Evolutionary conservation across 2,113 vertebrate species (phyloP).

Genomic region (Eurypyga helias): DNA sequence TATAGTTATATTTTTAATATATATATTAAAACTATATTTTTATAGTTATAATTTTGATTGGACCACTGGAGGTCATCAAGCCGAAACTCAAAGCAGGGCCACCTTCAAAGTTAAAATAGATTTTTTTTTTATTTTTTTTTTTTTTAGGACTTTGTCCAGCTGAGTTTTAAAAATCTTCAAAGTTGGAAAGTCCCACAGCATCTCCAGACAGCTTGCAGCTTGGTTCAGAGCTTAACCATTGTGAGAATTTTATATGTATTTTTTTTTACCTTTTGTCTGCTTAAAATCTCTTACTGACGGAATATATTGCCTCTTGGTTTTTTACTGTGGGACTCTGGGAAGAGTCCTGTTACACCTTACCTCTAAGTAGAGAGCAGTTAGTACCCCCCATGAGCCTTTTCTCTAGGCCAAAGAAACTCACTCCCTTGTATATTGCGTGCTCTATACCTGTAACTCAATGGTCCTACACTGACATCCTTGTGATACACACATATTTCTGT

Average conservation of each 20-base stretch:
- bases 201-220: not conserved
- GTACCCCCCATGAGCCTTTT: rapidly evolving
- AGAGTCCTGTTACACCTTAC: not conserved
- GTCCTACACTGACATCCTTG: not conserved
- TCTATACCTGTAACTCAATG: not conserved
- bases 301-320: not conserved
- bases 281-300: not conserved
- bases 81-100: not conserved
- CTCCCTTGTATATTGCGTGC: not conserved
- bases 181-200: not conserved
- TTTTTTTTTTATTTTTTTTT: too few species aligned
- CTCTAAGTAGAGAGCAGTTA: not conserved
- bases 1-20: too few species aligned
- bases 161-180: not conserved
- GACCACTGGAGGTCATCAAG: not conserved
- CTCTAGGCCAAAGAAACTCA: not conserved
- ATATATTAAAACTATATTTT: too few species aligned
- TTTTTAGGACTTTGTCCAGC: not conserved
- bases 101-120: not conserved
- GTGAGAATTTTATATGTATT: not conserved
- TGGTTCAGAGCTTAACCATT: not conserved
- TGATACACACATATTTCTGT: not conserved
- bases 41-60: not conserved
- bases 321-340: not conserved
- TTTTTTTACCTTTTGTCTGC: not conserved